Evolutionary conservation across 1,140 invertebrate species (phyloP).

Genomic region (Magallana ariakensis): DNA sequence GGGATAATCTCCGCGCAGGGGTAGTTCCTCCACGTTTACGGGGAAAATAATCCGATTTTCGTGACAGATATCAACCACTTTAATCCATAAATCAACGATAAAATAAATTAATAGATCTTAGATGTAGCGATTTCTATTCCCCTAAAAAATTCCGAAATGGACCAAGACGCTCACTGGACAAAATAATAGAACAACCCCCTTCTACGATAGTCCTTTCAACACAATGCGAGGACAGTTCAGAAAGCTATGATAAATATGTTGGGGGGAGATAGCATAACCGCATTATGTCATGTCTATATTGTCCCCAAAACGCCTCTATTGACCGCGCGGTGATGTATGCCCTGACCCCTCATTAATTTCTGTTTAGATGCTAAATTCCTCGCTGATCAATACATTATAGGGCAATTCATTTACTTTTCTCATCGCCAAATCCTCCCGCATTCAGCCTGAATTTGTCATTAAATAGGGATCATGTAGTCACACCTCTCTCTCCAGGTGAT

Average conservation of each 20-base stretch:
- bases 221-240: constrained; percentile 28
- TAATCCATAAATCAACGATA: constrained; percentile 32
- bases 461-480: constrained; percentile 26
- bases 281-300: constrained; percentile 27
- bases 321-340: constrained; percentile 8
- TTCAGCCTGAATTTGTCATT: constrained; percentile 34
- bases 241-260: constrained; percentile 38
- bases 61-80: constrained; percentile 34
- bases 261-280: constrained; percentile 19
- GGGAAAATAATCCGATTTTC: constrained; percentile 31
- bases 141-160: background rate
- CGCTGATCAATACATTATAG: constrained; percentile 28
- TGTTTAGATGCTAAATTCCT: constrained; percentile 36
- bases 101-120: background rate
- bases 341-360: constrained; percentile 31
- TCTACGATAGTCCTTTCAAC: background rate
- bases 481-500: background rate
- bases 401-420: constrained; percentile 36
- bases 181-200: constrained; percentile 15
- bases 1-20: background rate
- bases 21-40: constrained; percentile 7
- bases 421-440: constrained; percentile 27
- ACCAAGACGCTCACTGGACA: background rate
- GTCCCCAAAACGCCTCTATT: constrained; percentile 20
- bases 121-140: constrained; percentile 17